phyloP scores from a whole-genome alignment of 2,113 vertebrate species.

The Passer montanus region DNA sequence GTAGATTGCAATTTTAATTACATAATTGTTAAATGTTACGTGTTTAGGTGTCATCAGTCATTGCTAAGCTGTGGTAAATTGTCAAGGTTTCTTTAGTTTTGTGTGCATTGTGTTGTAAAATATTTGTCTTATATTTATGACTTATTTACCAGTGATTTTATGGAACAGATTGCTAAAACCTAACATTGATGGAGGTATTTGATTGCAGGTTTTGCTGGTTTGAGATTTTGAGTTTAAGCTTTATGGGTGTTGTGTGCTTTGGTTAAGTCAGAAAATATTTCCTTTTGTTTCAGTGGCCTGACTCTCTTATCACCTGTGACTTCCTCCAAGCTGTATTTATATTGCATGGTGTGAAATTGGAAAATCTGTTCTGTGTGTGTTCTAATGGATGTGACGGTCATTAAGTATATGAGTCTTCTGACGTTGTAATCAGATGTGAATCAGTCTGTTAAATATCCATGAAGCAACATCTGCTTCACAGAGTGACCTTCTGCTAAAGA shows the following conservation, averaged over 20 bases:
- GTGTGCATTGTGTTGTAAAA: neutral
- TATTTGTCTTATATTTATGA: neutral
- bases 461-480: constrained; percentile 96
- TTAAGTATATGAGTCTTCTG: constrained; percentile 96
- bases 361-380: constrained; percentile 89
- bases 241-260: neutral
- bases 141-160: neutral
- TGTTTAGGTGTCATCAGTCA: neutral
- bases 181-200: neutral
- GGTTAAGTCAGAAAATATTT: constrained; percentile 15
- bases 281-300: constrained; percentile 3
- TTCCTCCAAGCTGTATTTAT: constrained; percentile 58
- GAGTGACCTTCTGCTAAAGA: constrained; percentile 95
- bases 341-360: constrained; percentile 83
- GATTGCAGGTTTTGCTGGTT: neutral
- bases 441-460: constrained; percentile 94
- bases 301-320: constrained; percentile 63
- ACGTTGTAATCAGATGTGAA: constrained; percentile 96
- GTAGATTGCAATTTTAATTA: constrained; percentile 22
- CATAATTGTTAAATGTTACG: neutral
- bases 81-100: neutral
- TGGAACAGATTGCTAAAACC: neutral
- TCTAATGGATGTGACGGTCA: constrained; percentile 95
- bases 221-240: constrained; percentile 1
- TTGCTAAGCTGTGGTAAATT: constrained; percentile 1